Base-by-base conservation (phyloP, 2,888 invertebrate genomes). In the Cactoblastis cactorum region DNA sequence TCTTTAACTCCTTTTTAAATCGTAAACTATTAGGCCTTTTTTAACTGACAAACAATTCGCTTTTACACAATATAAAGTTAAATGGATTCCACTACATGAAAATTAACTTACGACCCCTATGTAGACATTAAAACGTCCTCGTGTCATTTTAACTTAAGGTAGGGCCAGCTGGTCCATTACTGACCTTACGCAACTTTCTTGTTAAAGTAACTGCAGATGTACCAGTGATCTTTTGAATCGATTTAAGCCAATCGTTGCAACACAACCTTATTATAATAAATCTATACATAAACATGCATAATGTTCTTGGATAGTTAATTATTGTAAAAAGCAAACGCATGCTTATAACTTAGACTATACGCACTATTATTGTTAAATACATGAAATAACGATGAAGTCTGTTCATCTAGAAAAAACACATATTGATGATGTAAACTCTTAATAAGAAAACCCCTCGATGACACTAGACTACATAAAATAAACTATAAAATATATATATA, bases 131-230 rank as follows among this genome's bases (percentile, higher is more conserved):
- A 57, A 54, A 56, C 61, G 71, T 67, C 71, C 70, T 65, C 66
- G 66, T 69, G 62, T 68, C 62, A 67, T 73, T 67, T 43, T 69
- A 67, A 62, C 61, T 63, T 39, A 58, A 71, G 71, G 72, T 70
- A 68, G 69, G 69, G 65, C 65, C 63, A 53, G 66, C 65, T 63
- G 62, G 70, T 62, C 59, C 58, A 59, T 54, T 63, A 62, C 58
- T 61, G 63, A 61, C 60, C 59, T 74, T 73, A 67, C 69, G 74
- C 69, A 74, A 74, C 68, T 71, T 69, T 73, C 71, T 67, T 67
- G 65, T 62, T 63, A 57, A 56, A 58, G 62, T 61, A 66, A 49
- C 41, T 41, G 49, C 49, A 67, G 66, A 72, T 69, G 67, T 65
- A 63, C 67, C 56, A 63, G 63, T 66, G 67, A 66, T 62, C 65